Percentiles rank a stretch among this genome's conserved stretches.
Evolutionary conservation across 1,140 invertebrate species (phyloP).

Genomic region (Drosophila neocordata): DNA sequence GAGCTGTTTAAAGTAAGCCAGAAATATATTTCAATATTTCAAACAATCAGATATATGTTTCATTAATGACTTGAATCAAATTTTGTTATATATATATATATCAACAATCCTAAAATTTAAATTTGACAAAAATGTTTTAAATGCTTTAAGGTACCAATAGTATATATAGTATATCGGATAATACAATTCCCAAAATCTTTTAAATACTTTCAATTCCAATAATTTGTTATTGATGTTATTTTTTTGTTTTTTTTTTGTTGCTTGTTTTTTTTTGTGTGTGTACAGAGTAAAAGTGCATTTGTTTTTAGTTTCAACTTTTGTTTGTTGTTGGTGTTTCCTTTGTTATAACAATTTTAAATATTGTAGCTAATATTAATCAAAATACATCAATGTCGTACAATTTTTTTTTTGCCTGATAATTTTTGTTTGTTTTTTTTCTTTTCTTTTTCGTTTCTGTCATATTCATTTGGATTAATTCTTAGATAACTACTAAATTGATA

Average conservation of each 20-base stretch:
- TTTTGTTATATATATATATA: not conserved
- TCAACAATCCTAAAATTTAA: constrained; percentile 16
- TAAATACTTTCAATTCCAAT: constrained; percentile 57
- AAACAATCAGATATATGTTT: too few species aligned
- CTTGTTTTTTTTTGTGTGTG: not conserved
- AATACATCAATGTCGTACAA: constrained; percentile 19
- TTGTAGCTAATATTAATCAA: constrained; percentile 9
- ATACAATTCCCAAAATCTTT: constrained; percentile 51
- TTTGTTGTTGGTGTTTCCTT: constrained; percentile 7
- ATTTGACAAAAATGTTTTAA: constrained; percentile 43
- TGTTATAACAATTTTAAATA: constrained; percentile 52
- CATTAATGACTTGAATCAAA: not conserved
- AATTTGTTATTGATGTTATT: not conserved
- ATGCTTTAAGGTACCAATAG: constrained; percentile 66
- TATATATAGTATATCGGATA: constrained; percentile 33
- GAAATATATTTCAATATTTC: too few species aligned
- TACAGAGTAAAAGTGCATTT: constrained; percentile 49
- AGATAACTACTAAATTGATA: constrained; percentile 57
- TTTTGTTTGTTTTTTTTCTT: constrained; percentile 14
- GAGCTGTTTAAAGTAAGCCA: too few species aligned
- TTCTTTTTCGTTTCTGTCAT: constrained; percentile 11
- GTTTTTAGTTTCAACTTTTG: constrained; percentile 8
- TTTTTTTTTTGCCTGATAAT: not conserved
- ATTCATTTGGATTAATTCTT: constrained; percentile 39
- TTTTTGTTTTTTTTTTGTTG: too few species aligned